Base-by-base conservation (phyloP, 1,140 invertebrate genomes). In the Campodea augens region DNA sequence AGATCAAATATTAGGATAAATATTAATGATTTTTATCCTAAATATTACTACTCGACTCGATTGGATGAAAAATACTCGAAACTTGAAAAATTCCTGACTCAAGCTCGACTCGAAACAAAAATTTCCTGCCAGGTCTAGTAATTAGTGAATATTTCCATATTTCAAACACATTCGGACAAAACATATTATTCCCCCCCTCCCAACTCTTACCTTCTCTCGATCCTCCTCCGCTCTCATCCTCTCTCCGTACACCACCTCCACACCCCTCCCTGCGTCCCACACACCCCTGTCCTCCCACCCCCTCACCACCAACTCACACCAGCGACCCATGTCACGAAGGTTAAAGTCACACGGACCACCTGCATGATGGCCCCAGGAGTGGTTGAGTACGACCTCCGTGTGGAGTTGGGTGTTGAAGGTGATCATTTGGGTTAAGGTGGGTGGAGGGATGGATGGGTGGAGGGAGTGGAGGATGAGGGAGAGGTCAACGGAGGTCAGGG, bases 331-430 rank as follows among this genome's bases (percentile, higher is more conserved):
- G 60, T 99, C 96, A 54, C 96, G 70, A 25, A 99, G 64, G 68
- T 99, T 99, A 62, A 96, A 89, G 61, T 98, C 95, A 80, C 87
- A 98, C 0, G 91, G 91, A 1, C 78, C 73, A 4, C 90, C 89
- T 57, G 65, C 69, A 47, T 74, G 67, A 32, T n/a, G 49, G 1
- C 78, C 84, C 72, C 80, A 90, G 22, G 60, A 55, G 50, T 73
- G 66, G 25, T 67, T 53, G 23, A 71, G 60, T 27, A 78, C 70
- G 41, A 75, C 73, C 52, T 78, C 70, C 38, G 67, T 57, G 7
- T 72, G 65, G 10, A 93, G 63, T 62, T 64, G 64, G 43, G 71
- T 66, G 53, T 89, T 93, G 54, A 96, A 93, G 24, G 66, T 54
- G 0, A 95, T 76, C 73, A 97, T 88, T 43, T 69, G 70, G 1